A percentile compares a stretch with the other conserved stretches of the same genome.
These are phyloP conservation scores for Cryptus viduatorius DNA, from an alignment of 2,888 invertebrate species.

Conservation along the genomic window DNA sequence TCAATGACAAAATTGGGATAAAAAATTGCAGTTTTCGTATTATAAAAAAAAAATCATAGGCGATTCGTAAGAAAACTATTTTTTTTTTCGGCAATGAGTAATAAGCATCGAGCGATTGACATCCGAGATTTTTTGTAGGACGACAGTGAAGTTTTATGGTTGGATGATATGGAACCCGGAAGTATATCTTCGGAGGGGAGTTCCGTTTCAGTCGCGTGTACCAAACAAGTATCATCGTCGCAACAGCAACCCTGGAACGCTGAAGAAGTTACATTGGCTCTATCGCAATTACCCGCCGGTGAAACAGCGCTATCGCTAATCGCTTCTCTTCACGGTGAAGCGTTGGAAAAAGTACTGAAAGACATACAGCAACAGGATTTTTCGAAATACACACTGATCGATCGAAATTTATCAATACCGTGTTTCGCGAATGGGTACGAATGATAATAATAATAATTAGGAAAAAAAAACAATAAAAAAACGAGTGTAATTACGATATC, in stretches of 20 bases:
- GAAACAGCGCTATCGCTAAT: constrained; percentile 77
- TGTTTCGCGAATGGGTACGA: constrained; percentile 73
- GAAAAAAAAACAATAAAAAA: not conserved
- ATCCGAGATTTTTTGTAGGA: constrained; percentile 59
- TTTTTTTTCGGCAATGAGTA: not conserved
- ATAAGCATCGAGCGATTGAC: not conserved
- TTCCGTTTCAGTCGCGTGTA: constrained; percentile 73
- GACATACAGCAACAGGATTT: constrained; percentile 71
- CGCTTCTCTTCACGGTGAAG: constrained; percentile 74
- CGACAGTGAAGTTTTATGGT: constrained; percentile 77
- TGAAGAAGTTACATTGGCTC: constrained; percentile 77
- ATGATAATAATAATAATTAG: not conserved
- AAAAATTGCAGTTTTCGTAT: too few species aligned
- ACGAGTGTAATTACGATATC: too few species aligned
- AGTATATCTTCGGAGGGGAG: constrained; percentile 81
- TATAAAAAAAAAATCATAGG: too few species aligned
- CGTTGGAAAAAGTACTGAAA: constrained; percentile 72
- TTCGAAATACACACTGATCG: constrained; percentile 58
- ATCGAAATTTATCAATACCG: constrained; percentile 68
- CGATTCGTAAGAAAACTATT: too few species aligned
- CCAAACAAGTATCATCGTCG: constrained; percentile 72
- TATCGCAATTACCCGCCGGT: constrained; percentile 80
- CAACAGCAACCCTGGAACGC: constrained; percentile 78
- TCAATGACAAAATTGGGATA: too few species aligned
- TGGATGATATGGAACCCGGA: constrained; percentile 74